Evolutionary conservation across 53 echinoderm and acorn worm species (phyloP).

Genomic region (Mesocentrotus franciscanus): DNA sequence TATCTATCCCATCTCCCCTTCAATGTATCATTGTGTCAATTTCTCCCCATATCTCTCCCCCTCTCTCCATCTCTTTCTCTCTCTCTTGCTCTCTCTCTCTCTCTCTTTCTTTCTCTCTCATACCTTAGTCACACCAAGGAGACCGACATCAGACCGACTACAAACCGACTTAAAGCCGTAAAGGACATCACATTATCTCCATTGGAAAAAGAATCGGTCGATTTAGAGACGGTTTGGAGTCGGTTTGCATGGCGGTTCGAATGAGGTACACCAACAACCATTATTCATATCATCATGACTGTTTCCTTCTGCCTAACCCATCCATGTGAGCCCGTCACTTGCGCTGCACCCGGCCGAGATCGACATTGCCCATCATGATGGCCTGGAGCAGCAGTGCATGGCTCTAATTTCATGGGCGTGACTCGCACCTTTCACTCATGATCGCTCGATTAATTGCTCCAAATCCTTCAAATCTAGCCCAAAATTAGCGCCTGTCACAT

Average conservation of each 20-base stretch:
- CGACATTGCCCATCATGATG: background rate
- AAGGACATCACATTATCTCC: background rate
- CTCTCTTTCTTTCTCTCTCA: background rate
- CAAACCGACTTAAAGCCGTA: no score
- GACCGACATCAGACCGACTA: no score
- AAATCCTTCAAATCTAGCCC: conserved; percentile 34
- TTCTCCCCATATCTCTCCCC: no score
- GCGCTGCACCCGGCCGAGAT: background rate
- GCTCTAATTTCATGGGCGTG: conserved; percentile 45
- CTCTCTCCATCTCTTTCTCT: background rate
- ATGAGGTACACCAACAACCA: background rate
- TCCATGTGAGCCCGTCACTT: background rate
- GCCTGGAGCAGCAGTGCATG: background rate
- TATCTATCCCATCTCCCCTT: no score
- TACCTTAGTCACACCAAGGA: no score
- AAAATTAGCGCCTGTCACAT: conserved; percentile 38
- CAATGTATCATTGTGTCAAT: no score
- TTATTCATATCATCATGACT: background rate
- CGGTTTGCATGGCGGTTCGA: no score
- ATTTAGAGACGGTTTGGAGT: no score
- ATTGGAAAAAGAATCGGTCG: background rate
- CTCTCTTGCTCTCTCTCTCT: background rate
- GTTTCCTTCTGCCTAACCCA: background rate
- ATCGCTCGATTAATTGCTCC: conserved; percentile 21
- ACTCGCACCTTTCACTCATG: conserved; percentile 24